phyloP scores from a whole-genome alignment of 2,888 invertebrate genomes.

The Drosophila vallismaia region DNA sequence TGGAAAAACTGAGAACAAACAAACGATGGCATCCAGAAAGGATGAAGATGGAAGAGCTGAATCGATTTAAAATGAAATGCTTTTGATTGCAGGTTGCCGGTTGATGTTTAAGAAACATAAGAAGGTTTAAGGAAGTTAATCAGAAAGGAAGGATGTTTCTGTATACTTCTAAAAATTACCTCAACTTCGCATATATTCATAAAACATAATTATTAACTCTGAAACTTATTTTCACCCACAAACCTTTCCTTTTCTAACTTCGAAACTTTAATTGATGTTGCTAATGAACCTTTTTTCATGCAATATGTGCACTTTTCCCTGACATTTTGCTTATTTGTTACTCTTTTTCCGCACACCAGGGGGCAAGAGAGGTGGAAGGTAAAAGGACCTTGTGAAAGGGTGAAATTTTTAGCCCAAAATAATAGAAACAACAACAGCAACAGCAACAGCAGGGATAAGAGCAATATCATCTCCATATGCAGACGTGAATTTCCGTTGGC shows the following conservation, averaged over 20 bases:
- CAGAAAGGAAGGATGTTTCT: too few species aligned
- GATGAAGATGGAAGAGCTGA: background rate
- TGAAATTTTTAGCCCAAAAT: conserved; percentile 57
- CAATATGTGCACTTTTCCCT: conserved; percentile 73
- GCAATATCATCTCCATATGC: conserved; percentile 51
- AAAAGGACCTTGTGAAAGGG: conserved; percentile 51
- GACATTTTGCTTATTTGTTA: conserved; percentile 47
- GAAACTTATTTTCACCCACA: background rate
- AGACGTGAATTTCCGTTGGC: conserved; percentile 56
- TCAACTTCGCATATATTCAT: background rate
- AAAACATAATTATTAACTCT: conserved; percentile 11
- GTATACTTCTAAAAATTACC: background rate
- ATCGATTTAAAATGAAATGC: conserved; percentile 1
- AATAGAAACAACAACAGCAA: conserved; percentile 31
- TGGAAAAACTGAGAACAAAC: conserved; percentile 28
- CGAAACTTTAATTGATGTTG: conserved; percentile 56
- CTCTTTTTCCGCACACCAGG: conserved; percentile 31
- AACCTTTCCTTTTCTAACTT: conserved; percentile 1
- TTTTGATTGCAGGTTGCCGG: background rate
- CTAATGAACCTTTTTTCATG: conserved; percentile 65
- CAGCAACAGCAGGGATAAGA: conserved; percentile 21
- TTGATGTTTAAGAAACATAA: background rate
- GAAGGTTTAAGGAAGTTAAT: too few species aligned
- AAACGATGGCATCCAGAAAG: conserved; percentile 5
- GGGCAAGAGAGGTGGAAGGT: conserved; percentile 16